phyloP scores from a whole-genome alignment of 2,797 vertebrate species.

The Intellagama lesueurii region DNA sequence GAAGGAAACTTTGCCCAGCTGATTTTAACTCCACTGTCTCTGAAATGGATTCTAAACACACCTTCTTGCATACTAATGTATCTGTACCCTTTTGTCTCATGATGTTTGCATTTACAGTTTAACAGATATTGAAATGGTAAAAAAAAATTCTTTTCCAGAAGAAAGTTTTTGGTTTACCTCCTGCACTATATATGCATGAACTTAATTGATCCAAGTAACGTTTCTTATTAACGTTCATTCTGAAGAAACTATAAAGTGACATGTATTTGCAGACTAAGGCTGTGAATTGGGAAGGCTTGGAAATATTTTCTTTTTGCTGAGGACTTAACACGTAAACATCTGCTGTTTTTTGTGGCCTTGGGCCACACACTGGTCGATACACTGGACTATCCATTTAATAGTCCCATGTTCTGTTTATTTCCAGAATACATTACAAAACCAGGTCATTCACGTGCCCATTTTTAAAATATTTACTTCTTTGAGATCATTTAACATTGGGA shows the following conservation, averaged over 20 bases:
- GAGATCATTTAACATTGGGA: constrained; percentile 52
- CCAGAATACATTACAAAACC: constrained; percentile 39
- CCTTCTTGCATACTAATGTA: constrained; percentile 8
- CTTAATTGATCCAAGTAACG: background rate
- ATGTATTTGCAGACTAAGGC: fast-evolving
- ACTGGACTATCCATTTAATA: constrained; percentile 1
- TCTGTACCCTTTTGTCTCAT: constrained; percentile 2
- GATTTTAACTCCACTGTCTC: constrained; percentile 49
- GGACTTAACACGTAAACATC: background rate
- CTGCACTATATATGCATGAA: constrained; percentile 11
- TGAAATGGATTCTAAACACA: constrained; percentile 49
- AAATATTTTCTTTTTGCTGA: background rate
- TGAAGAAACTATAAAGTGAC: background rate
- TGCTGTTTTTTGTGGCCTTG: background rate
- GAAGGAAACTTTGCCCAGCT: constrained; percentile 50
- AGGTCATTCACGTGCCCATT: constrained; percentile 28
- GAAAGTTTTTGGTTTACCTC: constrained; percentile 9
- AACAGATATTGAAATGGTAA: constrained; percentile 42
- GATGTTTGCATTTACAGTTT: constrained; percentile 24
- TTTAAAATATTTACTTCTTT: constrained; percentile 41
- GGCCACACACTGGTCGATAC: background rate
- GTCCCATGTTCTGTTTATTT: constrained; percentile 43
- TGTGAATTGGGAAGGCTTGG: background rate
- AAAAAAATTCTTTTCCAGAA: constrained; percentile 37
- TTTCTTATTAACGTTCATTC: background rate